Evolutionary conservation across 2,113 vertebrate genomes (phyloP), one percentile per base, ranked within the genome.

Genomic region (Archilochus colubris): DNA sequence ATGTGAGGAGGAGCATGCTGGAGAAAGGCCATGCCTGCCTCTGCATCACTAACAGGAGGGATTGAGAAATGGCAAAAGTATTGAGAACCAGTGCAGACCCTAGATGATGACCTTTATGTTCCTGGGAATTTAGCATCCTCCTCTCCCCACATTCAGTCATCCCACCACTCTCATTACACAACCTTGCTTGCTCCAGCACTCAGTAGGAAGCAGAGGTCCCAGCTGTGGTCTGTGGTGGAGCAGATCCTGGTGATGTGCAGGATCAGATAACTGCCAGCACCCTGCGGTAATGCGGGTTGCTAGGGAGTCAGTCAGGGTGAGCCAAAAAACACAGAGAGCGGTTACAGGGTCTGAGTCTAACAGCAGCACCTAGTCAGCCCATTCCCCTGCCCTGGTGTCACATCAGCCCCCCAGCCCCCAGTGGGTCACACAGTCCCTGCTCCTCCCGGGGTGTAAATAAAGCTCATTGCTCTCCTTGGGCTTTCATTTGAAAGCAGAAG

Each of bases 151-250:
- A 58, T 5, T 5, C 62, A 24, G 23, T 63, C 54, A 31, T 28
- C 67, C 46, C 82, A 3, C 63, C 4, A 3, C 6, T 38, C 31
- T 23, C 0, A 0, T 31, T 16, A 1, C 0, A 0, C 33, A 6
- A 4, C 25, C 54, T 80, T 14, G 0, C 14, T 74, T 9, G 21
- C 50, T 82, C 38, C 40, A 15, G 50, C 0, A 0, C 57, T 89
- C 62, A 55, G 58, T 81, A 75, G 87, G 66, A 31, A 62, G 4
- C 0, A 0, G 23, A 44, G 63, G 18, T 70, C n/a, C 36, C 76
- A 44, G 67, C 46, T 50, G 79, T 40, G 94, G 40, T 62, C 27
- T 88, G 92, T 76, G 90, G 33, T 3, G 2, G 72, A 28, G 72
- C 89, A 88, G 91, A 9, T 66, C 86, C 89, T 24, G 30, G 63